phyloP scores from a whole-genome alignment of 2,797 vertebrate species.

The Ptychadena robeensis region DNA sequence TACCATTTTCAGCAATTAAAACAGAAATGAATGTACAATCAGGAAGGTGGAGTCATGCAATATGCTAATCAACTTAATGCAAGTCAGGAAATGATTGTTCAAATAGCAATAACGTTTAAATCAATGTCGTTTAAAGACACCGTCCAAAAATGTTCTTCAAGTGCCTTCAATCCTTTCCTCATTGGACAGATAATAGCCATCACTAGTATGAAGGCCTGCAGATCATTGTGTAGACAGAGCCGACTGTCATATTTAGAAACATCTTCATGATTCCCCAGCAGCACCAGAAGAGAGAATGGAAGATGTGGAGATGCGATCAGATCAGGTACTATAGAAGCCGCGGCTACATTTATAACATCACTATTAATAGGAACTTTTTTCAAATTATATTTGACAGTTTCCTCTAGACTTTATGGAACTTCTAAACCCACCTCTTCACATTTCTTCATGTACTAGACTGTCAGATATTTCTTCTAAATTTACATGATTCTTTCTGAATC shows the following conservation, averaged over 20 bases:
- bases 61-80: too few relatives aligned
- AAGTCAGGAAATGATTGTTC: too few relatives aligned
- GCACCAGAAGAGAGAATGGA: background rate
- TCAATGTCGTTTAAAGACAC: too few relatives aligned
- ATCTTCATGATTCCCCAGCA: background rate
- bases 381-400: slow-evolving; percentile 41
- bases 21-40: too few relatives aligned
- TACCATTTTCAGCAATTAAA: too few relatives aligned
- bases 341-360: slow-evolving; percentile 20
- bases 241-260: background rate
- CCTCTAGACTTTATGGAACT: slow-evolving; percentile 41
- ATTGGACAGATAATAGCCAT: background rate
- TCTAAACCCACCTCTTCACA: slow-evolving; percentile 17
- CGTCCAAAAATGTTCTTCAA: background rate
- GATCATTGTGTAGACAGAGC: background rate
- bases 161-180: background rate
- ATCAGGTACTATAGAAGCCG: background rate
- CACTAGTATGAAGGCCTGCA: background rate
- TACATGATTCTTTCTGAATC: slow-evolving; percentile 16
- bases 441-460: slow-evolving; percentile 17
- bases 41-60: too few relatives aligned
- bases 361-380: slow-evolving; percentile 49
- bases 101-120: too few relatives aligned
- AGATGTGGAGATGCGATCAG: background rate
- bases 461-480: slow-evolving; percentile 32